Evolutionary conservation across 2,888 invertebrate genomes (phyloP), one percentile per base, ranked within the genome.

Genomic region (Zaprionus lineosus): DNA sequence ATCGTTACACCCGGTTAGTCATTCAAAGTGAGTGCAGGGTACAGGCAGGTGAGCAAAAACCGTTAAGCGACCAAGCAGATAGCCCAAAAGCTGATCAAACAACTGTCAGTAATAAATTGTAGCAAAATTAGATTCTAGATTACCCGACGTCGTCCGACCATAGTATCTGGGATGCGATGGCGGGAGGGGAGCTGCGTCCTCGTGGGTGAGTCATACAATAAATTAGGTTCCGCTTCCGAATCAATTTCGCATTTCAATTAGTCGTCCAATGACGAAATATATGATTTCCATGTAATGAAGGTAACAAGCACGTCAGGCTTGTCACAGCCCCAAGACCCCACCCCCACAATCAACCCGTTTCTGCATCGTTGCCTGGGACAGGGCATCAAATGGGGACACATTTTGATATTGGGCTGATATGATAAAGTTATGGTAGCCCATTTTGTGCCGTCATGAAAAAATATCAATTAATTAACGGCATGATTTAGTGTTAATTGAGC

Each of bases 401-500:
- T n/a, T n/a, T 19, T 33, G 19, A 47, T 51, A 12, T 56, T 36
- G 26, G 29, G 28, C 51, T 36, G 46, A 61, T 41, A 47, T 34
- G 39, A 26, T 12, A 39, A 29, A 16, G 26, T 43, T 39, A 5
- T 33, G 31, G 31, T n/a, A 26, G 26, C 12, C 16, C 26, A 18
- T 34, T 29, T 15, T 19, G 34, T 56, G 50, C 15, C 19, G 28
- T 26, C 29, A 46, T 11, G 34, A n/a, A 70, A 57, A 59, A 65
- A 60, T 67, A 77, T 77, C 50, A 82, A 77, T 84, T 78, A 84
- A 77, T 77, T 71, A 67, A 55, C 44, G 48, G 50, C 64, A 74
- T 82, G 84, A 78, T 84, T 84, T 77, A 77, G 82, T 84, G 82
- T 71, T 78, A 84, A 84, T 78, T 74, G 74, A 34, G 36, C 56